phyloP scores from a whole-genome alignment of 2,888 invertebrate genomes.

The Melieria omissa region DNA sequence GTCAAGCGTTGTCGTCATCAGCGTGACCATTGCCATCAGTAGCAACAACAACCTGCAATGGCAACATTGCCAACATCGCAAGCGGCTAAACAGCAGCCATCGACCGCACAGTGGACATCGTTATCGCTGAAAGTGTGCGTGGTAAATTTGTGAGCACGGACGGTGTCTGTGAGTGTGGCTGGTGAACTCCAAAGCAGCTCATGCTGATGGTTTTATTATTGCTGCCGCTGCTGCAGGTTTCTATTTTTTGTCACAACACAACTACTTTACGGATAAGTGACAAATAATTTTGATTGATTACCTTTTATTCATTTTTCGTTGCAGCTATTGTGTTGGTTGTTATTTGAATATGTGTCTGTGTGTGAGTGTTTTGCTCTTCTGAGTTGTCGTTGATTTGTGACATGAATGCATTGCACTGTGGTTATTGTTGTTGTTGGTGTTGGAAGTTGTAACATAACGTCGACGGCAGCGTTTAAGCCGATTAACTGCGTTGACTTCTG shows the following conservation, averaged over 20 bases:
- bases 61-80: not conserved
- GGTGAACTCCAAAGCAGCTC: not conserved
- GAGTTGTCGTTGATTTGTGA: slow-evolving; percentile 1
- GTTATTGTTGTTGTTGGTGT: not conserved
- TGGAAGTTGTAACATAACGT: not conserved
- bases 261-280: slow-evolving; percentile 52
- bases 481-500: slow-evolving; percentile 11
- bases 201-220: slow-evolving; percentile 27
- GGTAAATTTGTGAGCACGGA: not conserved
- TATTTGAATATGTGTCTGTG: not conserved
- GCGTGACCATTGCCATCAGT: not conserved
- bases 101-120: not conserved
- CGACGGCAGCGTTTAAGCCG: slow-evolving; percentile 18
- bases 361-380: not conserved
- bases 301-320: slow-evolving; percentile 25
- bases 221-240: slow-evolving; percentile 17
- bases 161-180: not conserved
- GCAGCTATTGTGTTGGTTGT: too few species aligned
- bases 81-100: too few species aligned
- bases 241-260: slow-evolving; percentile 35
- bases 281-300: slow-evolving; percentile 64
- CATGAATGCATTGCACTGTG: not conserved
- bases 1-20: not conserved
- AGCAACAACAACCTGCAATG: not conserved
- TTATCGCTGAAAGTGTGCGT: slow-evolving; percentile 16